A percentile compares a stretch with the other conserved stretches of the same genome.
Evolutionary conservation across 2,888 invertebrate genomes (phyloP).

Genomic region (Pseudeuparius sepicola): DNA sequence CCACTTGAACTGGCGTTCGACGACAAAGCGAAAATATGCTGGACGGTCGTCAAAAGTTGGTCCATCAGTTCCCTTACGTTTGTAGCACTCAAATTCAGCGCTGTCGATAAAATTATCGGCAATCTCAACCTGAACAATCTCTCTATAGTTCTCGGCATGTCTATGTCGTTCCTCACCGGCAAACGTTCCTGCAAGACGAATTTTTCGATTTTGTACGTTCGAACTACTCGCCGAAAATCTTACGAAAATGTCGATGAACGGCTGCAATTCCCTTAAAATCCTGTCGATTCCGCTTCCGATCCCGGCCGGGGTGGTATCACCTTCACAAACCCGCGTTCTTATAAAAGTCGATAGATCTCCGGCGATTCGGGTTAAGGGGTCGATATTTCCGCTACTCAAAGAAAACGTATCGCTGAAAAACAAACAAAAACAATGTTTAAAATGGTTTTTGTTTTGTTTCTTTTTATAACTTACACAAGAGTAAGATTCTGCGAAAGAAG

Average conservation of each 20-base stretch:
- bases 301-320: conserved; percentile 36
- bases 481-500: conserved; percentile 34
- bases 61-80: conserved; percentile 30
- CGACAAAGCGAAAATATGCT: conserved; percentile 33
- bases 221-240: conserved; percentile 23
- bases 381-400: conserved; percentile 35
- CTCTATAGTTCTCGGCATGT: conserved; percentile 34
- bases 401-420: conserved; percentile 34
- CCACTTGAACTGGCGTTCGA: conserved; percentile 35
- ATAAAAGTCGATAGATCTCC: conserved; percentile 41
- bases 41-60: conserved; percentile 27
- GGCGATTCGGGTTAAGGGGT: conserved; percentile 40
- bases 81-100: conserved; percentile 25
- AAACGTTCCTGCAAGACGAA: conserved; percentile 28
- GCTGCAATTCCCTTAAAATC: conserved; percentile 39
- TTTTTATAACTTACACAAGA: conserved; percentile 38
- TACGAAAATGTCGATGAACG: conserved; percentile 40
- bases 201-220: neutral
- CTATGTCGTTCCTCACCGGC: conserved; percentile 33
- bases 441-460: too few relatives aligned
- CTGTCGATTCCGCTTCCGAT: conserved; percentile 39
- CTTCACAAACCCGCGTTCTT: conserved; percentile 37
- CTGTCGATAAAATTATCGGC: conserved; percentile 31
- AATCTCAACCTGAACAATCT: conserved; percentile 32
- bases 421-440: conserved; percentile 21